Evolutionary conservation across 2,888 invertebrate genomes (phyloP), one percentile per base, ranked within the genome.

Genomic region (Margaritifera margaritifera): DNA sequence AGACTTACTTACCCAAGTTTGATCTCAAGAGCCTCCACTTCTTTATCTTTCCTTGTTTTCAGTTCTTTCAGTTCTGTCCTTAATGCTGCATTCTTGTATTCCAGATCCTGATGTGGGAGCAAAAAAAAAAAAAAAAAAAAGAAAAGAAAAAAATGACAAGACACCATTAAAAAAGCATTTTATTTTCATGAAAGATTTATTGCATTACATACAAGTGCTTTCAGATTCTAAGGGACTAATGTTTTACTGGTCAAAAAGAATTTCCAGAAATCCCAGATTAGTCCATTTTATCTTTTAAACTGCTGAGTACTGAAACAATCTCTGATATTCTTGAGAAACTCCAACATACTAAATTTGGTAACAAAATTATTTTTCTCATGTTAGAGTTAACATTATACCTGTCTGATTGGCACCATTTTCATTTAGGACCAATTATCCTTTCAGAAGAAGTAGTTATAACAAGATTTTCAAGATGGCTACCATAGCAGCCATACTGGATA

Each of bases 1-100:
- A 8, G 15, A 42, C 5, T n/a, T 22, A 66, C 71, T 63, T 77
- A 86, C 87, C 86, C 86, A 8, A 87, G 75, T 78, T 87, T 85
- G 54, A 83, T 78, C 68, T 86, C 86, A 51, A 87, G 66, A n/a
- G 81, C 79, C 60, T 84, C 85, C 22, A 84, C 70, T 60, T 85
- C 84, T 19, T 80, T 69, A 52, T 84, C 80, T 66, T 85, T 86
- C 74, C 79, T 80, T 2, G 79, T 66, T 62, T 80, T 78, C 4
- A 80, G 69, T 59, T 84, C 83, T 52, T 79, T 78, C 66, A 84
- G 61, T 61, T 83, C 80, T 31, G 81, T 73, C 59, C 83, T 84
- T 64, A 87, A 53, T 54, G 80, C 73, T 8, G 83, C 81, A 79
- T 84, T 82, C 68, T 83, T 81, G 69, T 80, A 83, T 65, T 85